phyloP scores from a whole-genome alignment of 2,113 vertebrate genomes.

The Stercorarius parasiticus region DNA sequence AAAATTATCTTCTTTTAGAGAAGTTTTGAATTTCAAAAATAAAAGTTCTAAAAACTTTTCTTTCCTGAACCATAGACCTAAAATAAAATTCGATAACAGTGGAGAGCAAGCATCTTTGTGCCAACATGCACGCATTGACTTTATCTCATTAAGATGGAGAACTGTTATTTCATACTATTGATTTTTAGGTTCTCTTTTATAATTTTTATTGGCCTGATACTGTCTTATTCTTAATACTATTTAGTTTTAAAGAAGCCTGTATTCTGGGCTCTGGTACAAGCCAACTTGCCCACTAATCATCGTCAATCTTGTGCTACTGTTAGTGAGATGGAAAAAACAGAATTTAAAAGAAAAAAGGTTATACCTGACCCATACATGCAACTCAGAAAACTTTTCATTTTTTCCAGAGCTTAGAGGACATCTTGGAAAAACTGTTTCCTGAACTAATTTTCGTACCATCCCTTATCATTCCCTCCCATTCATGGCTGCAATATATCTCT shows the following conservation, averaged over 20 bases:
- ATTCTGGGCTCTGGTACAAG: background rate
- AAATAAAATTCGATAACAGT: slow-evolving; percentile 7
- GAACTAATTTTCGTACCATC: background rate
- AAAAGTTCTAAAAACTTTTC: background rate
- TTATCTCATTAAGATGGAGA: slow-evolving; percentile 22
- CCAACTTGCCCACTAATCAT: background rate
- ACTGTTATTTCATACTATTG: background rate
- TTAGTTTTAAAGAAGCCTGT: background rate
- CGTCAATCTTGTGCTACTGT: background rate
- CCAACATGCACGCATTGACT: background rate
- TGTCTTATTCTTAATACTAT: background rate
- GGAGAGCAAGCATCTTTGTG: background rate
- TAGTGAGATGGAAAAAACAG: background rate
- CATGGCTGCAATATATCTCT: background rate
- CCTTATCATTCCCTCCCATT: background rate
- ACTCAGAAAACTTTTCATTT: background rate
- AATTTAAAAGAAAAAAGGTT: background rate
- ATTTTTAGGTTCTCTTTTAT: background rate
- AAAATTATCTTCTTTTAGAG: background rate
- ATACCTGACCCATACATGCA: background rate
- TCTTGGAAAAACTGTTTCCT: background rate
- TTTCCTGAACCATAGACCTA: background rate
- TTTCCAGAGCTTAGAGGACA: background rate
- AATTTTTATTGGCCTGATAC: background rate
- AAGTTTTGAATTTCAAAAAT: background rate